These are phyloP conservation scores for Chrysocyon brachyurus DNA, from an alignment of 2,797 vertebrate species.

Conservation along the genomic window DNA sequence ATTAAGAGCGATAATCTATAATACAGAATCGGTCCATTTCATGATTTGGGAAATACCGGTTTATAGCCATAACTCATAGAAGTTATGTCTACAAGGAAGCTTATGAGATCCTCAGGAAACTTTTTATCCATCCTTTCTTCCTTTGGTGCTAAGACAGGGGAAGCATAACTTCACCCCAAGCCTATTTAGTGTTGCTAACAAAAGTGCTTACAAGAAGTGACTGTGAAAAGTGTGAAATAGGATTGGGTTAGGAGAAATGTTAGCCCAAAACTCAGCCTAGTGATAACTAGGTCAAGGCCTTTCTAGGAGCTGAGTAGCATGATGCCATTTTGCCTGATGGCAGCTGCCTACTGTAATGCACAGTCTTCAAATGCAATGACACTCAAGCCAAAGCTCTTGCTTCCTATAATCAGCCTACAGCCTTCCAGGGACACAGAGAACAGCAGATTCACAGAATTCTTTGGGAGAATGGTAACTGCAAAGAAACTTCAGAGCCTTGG, in stretches of 20 bases:
- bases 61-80: background rate
- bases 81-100: background rate
- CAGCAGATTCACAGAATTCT: background rate
- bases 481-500: background rate
- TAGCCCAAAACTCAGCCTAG: background rate
- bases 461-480: background rate
- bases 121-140: background rate
- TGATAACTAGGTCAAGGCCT: background rate
- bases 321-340: background rate
- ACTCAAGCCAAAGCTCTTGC: background rate
- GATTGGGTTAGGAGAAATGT: background rate
- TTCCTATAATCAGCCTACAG: background rate
- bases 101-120: background rate
- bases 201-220: background rate
- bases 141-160: background rate
- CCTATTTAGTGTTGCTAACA: background rate
- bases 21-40: slow-evolving; percentile 67
- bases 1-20: slow-evolving; percentile 97
- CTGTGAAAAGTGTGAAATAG: background rate
- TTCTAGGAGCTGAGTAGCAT: background rate
- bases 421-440: background rate
- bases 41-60: background rate
- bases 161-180: background rate
- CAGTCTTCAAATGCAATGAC: background rate
- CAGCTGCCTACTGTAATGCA: background rate